Evolutionary conservation across 2,888 invertebrate species (phyloP).

Genomic region (Drosophila multiciliata): DNA sequence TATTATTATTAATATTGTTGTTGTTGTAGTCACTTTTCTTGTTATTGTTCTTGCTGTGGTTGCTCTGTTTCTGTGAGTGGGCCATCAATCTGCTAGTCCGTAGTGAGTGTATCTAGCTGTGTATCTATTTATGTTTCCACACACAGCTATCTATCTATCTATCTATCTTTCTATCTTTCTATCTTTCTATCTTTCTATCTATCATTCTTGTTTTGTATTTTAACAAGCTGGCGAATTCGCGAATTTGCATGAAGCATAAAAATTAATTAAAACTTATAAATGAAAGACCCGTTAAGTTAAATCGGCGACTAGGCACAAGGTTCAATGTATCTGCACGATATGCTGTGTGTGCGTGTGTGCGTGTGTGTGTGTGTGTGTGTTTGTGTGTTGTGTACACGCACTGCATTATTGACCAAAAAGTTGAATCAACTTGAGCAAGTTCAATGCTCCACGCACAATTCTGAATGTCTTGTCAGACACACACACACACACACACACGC

Average conservation of each 20-base stretch:
- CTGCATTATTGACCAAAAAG: conserved; percentile 38
- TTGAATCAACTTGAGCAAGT: conserved; percentile 73
- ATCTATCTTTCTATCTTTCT: conserved; percentile 35
- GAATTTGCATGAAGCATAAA: conserved; percentile 55
- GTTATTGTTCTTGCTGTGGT: conserved; percentile 19
- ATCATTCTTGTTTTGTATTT: conserved; percentile 63
- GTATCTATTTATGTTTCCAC: neutral
- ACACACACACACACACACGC: conserved; percentile 19
- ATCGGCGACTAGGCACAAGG: conserved; percentile 39
- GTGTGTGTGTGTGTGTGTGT: too few relatives aligned
- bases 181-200: conserved; percentile 36
- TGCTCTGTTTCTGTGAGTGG: conserved; percentile 41
- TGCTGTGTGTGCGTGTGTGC: neutral
- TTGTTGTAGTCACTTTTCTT: neutral
- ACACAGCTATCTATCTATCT: neutral
- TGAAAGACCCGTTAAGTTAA: conserved; percentile 46
- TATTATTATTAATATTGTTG: conserved; percentile 8
- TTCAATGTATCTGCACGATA: conserved; percentile 68
- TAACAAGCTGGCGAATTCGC: conserved; percentile 56
- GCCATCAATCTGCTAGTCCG: conserved; percentile 48
- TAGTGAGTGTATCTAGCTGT: conserved; percentile 50
- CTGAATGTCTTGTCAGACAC: conserved; percentile 28
- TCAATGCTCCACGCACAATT: conserved; percentile 58
- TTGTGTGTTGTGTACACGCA: conserved; percentile 35
- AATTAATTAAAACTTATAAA: conserved; percentile 69